phyloP scores from a whole-genome alignment of 2,888 invertebrate genomes.

The Amblyjoppa fuscipennis region DNA sequence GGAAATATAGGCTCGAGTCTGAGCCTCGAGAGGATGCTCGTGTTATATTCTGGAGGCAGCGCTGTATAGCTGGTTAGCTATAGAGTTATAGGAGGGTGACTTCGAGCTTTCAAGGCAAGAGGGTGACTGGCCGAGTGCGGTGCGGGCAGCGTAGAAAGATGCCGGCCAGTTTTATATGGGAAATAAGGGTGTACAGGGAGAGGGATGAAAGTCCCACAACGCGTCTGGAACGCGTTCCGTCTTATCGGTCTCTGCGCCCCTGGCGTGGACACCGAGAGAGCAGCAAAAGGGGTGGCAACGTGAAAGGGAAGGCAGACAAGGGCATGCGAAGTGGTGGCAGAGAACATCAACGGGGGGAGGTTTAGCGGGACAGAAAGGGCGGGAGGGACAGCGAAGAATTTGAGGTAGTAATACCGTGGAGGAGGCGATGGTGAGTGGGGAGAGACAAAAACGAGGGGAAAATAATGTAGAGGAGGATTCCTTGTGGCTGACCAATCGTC shows the following conservation, averaged over 20 bases:
- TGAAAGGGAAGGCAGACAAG: constrained; percentile 56
- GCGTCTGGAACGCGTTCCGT: constrained; percentile 68
- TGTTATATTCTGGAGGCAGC: constrained; percentile 29
- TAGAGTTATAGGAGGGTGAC: not conserved
- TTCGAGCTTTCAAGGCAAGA: constrained; percentile 50
- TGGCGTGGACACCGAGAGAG: constrained; percentile 68
- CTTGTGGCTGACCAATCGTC: not conserved
- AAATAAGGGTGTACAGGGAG: constrained; percentile 50
- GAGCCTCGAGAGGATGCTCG: constrained; percentile 6
- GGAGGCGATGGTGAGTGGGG: constrained; percentile 17
- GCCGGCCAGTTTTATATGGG: constrained; percentile 59
- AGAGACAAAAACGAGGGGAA: constrained; percentile 6
- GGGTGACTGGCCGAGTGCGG: constrained; percentile 41
- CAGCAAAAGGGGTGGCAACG: constrained; percentile 59
- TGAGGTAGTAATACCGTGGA: constrained; percentile 29
- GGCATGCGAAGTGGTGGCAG: constrained; percentile 32
- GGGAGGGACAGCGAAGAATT: constrained; percentile 37
- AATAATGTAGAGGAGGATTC: constrained; percentile 1
- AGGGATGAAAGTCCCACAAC: constrained; percentile 66
- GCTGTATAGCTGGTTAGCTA: not conserved
- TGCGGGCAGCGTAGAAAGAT: constrained; percentile 17
- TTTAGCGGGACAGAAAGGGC: constrained; percentile 56
- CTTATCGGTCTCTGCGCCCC: constrained; percentile 71
- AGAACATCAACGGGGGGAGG: constrained; percentile 63
- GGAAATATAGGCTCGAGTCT: constrained; percentile 25